Percentiles rank a stretch among this genome's conserved stretches.
These are phyloP conservation scores for Balaeniceps rex DNA, from an alignment of 2,113 vertebrate genomes.

Conservation along the genomic window DNA sequence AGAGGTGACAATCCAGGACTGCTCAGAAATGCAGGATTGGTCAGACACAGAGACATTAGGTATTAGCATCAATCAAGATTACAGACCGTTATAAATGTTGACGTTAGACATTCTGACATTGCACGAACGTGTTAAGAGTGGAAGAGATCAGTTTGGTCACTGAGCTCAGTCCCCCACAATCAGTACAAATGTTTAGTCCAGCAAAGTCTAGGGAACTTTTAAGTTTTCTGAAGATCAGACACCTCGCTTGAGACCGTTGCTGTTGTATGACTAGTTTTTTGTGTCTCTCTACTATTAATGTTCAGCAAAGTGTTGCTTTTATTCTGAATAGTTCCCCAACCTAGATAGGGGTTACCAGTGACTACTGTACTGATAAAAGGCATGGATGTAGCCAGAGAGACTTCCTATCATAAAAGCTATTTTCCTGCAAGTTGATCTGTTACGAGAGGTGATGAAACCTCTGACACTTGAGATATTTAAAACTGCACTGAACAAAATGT, in stretches of 20 bases:
- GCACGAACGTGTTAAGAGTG: not conserved
- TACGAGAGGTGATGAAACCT: not conserved
- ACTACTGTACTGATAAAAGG: not conserved
- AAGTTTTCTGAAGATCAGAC: not conserved
- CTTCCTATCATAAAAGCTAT: not conserved
- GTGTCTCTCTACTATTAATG: not conserved
- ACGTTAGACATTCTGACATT: not conserved
- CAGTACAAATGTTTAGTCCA: not conserved
- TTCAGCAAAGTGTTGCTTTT: not conserved
- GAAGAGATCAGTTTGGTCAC: not conserved
- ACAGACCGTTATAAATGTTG: not conserved
- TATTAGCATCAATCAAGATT: not conserved
- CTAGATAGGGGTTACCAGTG: not conserved
- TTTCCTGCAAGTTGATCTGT: not conserved
- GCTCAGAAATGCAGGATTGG: not conserved
- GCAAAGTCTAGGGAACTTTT: not conserved
- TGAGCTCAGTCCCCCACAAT: not conserved
- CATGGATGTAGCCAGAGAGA: not conserved
- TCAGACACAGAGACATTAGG: not conserved
- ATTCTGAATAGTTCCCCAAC: not conserved
- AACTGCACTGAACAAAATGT: not conserved
- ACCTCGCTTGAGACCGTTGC: not conserved
- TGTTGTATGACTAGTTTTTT: not conserved
- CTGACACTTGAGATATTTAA: not conserved
- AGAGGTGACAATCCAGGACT: not conserved